phyloP scores from a whole-genome alignment of 92 coral and sea anemone species.

The Pocillopora meandrina region DNA sequence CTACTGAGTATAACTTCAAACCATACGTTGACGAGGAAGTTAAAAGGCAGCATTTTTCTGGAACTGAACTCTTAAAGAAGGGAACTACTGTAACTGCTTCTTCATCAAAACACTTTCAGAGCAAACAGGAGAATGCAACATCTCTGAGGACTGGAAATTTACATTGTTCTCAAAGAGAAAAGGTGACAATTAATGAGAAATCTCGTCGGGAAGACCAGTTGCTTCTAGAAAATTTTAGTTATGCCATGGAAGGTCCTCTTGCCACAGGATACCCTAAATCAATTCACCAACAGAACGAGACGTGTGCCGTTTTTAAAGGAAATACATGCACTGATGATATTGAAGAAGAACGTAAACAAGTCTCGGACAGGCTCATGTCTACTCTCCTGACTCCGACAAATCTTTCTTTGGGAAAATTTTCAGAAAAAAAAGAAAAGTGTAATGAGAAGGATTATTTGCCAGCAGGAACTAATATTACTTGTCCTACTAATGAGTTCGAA shows the following conservation, averaged over 20 bases:
- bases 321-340: background rate
- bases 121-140: background rate
- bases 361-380: background rate
- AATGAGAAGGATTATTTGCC: background rate
- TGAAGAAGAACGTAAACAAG: background rate
- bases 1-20: constrained; percentile 47
- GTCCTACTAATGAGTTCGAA: background rate
- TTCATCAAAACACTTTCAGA: background rate
- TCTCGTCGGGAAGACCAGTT: background rate
- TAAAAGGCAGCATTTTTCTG: constrained; percentile 59
- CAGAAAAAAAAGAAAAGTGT: too few species aligned
- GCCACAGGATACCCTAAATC: background rate
- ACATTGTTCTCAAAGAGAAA: background rate
- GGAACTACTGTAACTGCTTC: constrained; percentile 43
- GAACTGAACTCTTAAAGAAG: constrained; percentile 64
- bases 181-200: too few species aligned
- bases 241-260: background rate
- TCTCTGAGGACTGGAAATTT: background rate
- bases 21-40: constrained; percentile 69
- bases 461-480: background rate
- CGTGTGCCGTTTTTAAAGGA: background rate
- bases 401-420: background rate
- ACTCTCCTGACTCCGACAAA: background rate
- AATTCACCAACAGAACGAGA: background rate
- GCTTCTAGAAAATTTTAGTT: background rate